Base-by-base conservation (phyloP, 1,140 invertebrate genomes). In the Lerema accius region DNA sequence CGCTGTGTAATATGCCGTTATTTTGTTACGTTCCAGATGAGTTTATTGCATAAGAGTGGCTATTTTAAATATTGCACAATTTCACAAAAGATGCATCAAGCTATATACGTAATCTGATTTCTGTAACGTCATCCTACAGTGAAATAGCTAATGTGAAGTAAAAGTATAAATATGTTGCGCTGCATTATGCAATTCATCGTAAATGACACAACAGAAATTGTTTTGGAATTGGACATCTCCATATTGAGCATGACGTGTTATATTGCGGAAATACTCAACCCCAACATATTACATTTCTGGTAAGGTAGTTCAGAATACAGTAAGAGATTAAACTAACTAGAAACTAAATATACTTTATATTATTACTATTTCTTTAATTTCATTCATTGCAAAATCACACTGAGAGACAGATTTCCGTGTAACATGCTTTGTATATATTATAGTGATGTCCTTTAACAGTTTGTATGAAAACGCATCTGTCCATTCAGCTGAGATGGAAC, bases 141-240 rank as follows among this genome's bases (percentile, higher is more conserved):
- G 23, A 14, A 55, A 11, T 26, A 14, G 7, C n/a, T 32, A 43
- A 43, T 58, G 15, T 17, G 23, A 45, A 16, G 40, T 58, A 45
- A 56, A 56, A 56, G 16, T 55, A 42, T 15, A 6, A 55, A 45
- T 17, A 16, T 9, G 13, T 13, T 13, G 15, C 40, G 9, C n/a
- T 19, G 14, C 7, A 26, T 42, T 43, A 42, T 45, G 53, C 40
- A 58, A 45, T 45, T 46, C 15, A 50, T 46, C n/a, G 13, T 16
- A 43, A n/a, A 45, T 46, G 19, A 17, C 45, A 11, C 45, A n/a
- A 56, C 23, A 28, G 9, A 5, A 42, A 32, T 26, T 10, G 5
- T 58, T 56, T 56, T 56, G 40, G 26, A 56, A 5, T 23, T n/a
- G n/a, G n/a, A n/a, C n/a, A n/a, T n/a, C n/a, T n/a, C n/a, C n/a